Evolutionary conservation across 2,113 vertebrate genomes (phyloP).

Genomic region (Bostrychus sinensis): DNA sequence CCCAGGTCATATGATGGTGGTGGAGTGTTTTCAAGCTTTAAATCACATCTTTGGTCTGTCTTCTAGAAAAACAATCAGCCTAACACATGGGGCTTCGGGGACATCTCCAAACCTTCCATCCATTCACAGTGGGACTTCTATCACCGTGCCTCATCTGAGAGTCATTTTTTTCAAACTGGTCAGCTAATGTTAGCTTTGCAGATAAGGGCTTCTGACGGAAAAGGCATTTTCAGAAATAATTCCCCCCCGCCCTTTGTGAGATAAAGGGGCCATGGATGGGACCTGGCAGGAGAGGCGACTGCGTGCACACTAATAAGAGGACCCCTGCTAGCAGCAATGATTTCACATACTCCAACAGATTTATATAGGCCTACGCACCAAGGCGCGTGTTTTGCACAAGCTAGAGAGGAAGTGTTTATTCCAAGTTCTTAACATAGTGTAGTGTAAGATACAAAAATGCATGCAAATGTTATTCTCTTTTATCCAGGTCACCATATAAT

Average conservation of each 20-base stretch:
- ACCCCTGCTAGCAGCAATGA: constrained; percentile 14
- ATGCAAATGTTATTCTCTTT: background rate
- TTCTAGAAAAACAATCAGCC: constrained; percentile 63
- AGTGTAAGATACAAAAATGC: constrained; percentile 38
- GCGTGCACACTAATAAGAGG: constrained; percentile 60
- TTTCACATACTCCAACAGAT: constrained; percentile 29
- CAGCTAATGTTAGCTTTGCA: constrained; percentile 68
- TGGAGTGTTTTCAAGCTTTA: constrained; percentile 42
- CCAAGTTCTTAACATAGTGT: constrained; percentile 13
- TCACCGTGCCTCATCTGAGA: constrained; percentile 32
- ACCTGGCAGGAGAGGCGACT: constrained; percentile 51
- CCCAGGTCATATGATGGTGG: constrained; percentile 15
- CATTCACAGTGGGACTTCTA: constrained; percentile 44
- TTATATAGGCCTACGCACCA: constrained; percentile 7
- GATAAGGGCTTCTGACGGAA: constrained; percentile 65
- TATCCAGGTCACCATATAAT: background rate
- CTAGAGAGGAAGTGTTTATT: constrained; percentile 28
- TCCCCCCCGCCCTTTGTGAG: constrained; percentile 44
- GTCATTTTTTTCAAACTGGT: constrained; percentile 51
- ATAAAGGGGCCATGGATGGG: constrained; percentile 63
- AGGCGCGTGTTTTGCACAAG: constrained; percentile 16
- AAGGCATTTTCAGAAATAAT: constrained; percentile 61
- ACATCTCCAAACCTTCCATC: constrained; percentile 37
- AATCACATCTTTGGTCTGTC: constrained; percentile 51
- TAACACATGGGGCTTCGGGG: constrained; percentile 40